Base-by-base conservation (phyloP, 2,797 vertebrate species). In the Sebastes baramenuke region DNA sequence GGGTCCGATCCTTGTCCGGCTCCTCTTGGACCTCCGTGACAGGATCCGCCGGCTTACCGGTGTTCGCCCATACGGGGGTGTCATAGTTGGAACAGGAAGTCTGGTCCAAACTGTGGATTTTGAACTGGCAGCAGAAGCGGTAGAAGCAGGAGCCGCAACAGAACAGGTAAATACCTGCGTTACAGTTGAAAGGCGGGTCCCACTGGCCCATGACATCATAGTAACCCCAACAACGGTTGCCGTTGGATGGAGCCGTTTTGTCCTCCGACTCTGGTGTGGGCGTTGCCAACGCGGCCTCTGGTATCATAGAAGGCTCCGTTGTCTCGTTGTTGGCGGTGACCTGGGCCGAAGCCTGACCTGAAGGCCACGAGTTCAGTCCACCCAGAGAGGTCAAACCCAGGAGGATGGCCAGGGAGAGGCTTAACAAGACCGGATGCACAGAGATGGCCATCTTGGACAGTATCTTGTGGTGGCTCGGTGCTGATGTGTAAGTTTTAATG, bases 181-280 rank as follows among this genome's bases (percentile, higher is more conserved):
- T 98, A 91, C 98, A 99, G 93, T 98, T 99, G 93, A 99, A 99
- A 2, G 98, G 97, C 1, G 98, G 97, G 89, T 99, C 98, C 97
- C 98, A 99, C 80, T 99, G 98, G 62, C 98, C 98, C 98, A 99
- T 99, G 89, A 99, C 98, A 59, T 99, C 98, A 60, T 98, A 99
- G 94, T 99, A 99, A 73, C 98, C 98, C 88, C 97, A 95, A 91
- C 98, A 99, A 69, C 97, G 96, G 89, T 97, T 97, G 0, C 95
- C 94, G 0, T 87, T 74, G 1, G 86, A 30, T 58, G 89, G 81
- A 74, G 71, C 79, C 3, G 87, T 84, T 74, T 88, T 91, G 20
- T 93, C 90, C 20, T 88, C 91, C 1, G 62, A 2, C 0, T 91
- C 92, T 9, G 91, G 84, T n/a, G 85, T 93, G 2, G 95, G 94